A percentile compares a stretch with the other conserved stretches of the same genome.
phyloP scores from a whole-genome alignment of 2,797 vertebrate species.

The Pipistrellus pipistrellus region DNA sequence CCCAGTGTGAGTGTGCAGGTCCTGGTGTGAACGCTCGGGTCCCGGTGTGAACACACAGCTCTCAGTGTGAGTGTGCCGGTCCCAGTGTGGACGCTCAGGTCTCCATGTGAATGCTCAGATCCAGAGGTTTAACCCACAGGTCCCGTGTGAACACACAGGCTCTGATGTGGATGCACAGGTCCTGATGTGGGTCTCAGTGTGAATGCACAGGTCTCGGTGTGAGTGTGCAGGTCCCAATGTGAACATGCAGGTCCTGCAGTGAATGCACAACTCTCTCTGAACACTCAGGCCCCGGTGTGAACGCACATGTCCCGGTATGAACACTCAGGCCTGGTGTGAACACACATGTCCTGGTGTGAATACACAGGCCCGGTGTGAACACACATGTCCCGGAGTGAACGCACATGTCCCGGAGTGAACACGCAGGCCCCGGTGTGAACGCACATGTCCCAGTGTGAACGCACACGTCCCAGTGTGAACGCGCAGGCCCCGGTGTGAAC shows the following conservation, averaged over 20 bases:
- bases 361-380: neutral
- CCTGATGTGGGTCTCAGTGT: no score
- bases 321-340: no score
- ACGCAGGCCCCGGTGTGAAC: no score
- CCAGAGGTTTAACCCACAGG: neutral
- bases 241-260: no score
- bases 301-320: neutral
- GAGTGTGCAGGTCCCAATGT: no score
- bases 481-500: accelerated
- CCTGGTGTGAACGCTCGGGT: neutral
- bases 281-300: neutral
- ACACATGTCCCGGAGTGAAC: neutral
- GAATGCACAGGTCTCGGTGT: neutral
- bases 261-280: neutral
- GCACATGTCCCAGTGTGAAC: accelerated
- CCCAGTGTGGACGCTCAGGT: neutral
- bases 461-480: no score
- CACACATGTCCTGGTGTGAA: neutral
- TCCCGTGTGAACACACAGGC: accelerated
- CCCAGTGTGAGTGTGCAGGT: neutral
- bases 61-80: accelerated
- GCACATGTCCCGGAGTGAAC: no score
- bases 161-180: no score
- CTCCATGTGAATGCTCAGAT: neutral
- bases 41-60: neutral